Conservation (phyloP, 2,888 invertebrate species). For the Eubasilissa splendida region DNA sequence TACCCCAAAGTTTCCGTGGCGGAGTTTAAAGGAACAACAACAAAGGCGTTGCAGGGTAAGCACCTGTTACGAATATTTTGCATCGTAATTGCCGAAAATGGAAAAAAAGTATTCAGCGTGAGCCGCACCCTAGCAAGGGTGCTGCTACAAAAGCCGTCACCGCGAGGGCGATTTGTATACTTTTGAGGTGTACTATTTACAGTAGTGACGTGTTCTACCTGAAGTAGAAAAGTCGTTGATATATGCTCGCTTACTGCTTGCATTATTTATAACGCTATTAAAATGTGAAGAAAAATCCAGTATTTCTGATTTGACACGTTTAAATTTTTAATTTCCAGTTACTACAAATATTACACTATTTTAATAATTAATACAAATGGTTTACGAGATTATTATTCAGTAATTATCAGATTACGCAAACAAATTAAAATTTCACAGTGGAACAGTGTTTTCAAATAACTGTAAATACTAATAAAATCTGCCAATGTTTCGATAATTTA, state of each 20-base stretch:
- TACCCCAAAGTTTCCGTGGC: conserved; percentile 44
- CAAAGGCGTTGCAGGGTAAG: conserved; percentile 51
- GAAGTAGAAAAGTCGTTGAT: conserved; percentile 25
- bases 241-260: conserved; percentile 12
- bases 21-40: conserved; percentile 43
- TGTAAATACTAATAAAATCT: conserved; percentile 9
- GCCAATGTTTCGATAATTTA: no score
- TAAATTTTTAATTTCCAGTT: no score
- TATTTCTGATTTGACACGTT: no score
- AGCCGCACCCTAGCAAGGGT: conserved; percentile 44
- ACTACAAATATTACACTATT: conserved; percentile 25
- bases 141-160: conserved; percentile 53
- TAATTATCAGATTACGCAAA: conserved; percentile 49
- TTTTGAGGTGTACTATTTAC: conserved; percentile 45
- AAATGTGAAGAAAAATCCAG: not conserved
- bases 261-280: no score
- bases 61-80: conserved; percentile 57
- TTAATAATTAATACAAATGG: conserved; percentile 37
- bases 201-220: conserved; percentile 24
- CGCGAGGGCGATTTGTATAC: conserved; percentile 51
- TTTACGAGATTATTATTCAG: conserved; percentile 43
- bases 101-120: conserved; percentile 46
- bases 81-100: conserved; percentile 55
- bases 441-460: conserved; percentile 31
- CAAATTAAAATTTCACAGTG: conserved; percentile 45